phyloP scores from a whole-genome alignment of 1,140 invertebrate species.

The Pogonus chalceus region DNA sequence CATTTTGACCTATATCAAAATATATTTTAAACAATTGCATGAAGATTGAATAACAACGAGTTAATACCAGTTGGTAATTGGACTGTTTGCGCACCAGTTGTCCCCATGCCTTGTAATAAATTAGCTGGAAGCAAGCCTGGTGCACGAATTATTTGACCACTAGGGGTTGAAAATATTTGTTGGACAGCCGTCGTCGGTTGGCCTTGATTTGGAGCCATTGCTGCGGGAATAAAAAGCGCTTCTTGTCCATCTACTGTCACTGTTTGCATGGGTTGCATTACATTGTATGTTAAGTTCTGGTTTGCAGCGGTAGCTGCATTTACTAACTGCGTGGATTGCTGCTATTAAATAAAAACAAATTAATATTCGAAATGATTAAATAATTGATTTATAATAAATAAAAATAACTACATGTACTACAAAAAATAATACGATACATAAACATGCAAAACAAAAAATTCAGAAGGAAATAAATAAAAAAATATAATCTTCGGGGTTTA shows the following conservation, averaged over 20 bases:
- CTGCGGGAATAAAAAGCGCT: conserved; percentile 72
- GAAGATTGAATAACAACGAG: conserved; percentile 10
- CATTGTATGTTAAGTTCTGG: conserved; percentile 50
- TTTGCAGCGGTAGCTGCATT: conserved; percentile 28
- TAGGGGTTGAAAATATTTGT: conserved; percentile 35
- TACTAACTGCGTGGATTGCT: conserved; percentile 27
- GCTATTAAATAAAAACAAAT: conserved; percentile 17
- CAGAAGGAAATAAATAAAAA: too few relatives aligned
- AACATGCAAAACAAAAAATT: too few relatives aligned
- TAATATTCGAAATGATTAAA: too few relatives aligned
- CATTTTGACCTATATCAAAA: conserved; percentile 53
- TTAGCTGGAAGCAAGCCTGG: conserved; percentile 29
- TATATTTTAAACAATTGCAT: conserved; percentile 16
- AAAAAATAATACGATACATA: too few relatives aligned
- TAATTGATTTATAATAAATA: too few relatives aligned
- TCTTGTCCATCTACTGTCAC: conserved; percentile 89
- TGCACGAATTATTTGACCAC: conserved; percentile 29
- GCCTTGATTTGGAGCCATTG: neutral
- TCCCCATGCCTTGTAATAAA: conserved; percentile 21
- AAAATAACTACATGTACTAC: too few relatives aligned
- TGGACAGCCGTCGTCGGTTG: conserved; percentile 32
- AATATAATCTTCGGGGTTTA: too few relatives aligned
- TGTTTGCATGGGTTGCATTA: conserved; percentile 65
- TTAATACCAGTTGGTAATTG: conserved; percentile 41
- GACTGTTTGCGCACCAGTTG: conserved; percentile 46